Percentiles rank a stretch among this genome's conserved stretches.
Evolutionary conservation across 2,113 vertebrate genomes (phyloP).

Genomic region (Ammospiza caudacuta): DNA sequence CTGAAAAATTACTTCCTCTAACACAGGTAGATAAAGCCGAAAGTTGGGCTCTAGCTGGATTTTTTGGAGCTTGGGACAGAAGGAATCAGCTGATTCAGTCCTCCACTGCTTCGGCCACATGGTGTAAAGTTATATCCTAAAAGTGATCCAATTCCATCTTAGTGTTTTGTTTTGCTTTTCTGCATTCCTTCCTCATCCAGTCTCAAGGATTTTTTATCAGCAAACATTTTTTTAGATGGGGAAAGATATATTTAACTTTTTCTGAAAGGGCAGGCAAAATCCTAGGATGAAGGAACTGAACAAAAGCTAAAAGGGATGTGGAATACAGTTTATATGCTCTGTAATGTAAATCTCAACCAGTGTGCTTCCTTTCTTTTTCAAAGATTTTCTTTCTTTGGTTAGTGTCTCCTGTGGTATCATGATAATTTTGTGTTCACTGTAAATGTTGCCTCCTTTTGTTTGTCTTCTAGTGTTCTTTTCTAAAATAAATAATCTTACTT

Average conservation of each 20-base stretch:
- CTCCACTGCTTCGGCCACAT: background rate
- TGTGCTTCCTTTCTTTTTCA: background rate
- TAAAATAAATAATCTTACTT: background rate
- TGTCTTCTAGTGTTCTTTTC: background rate
- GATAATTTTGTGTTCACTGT: background rate
- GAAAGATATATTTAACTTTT: background rate
- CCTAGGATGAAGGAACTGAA: background rate
- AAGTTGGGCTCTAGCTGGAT: background rate
- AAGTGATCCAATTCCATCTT: background rate
- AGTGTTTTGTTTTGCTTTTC: background rate
- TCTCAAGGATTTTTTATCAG: background rate
- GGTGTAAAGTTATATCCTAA: background rate
- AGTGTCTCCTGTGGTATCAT: background rate
- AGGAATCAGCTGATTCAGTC: background rate
- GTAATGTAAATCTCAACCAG: background rate
- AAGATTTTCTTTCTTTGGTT: background rate
- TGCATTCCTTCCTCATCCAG: background rate
- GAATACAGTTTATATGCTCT: background rate
- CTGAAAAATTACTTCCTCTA: background rate
- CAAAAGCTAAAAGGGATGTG: background rate
- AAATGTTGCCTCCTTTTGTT: background rate
- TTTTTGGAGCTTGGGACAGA: background rate
- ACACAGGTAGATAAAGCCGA: background rate
- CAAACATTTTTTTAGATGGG: fast-evolving
- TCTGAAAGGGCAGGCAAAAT: background rate